phyloP scores from a whole-genome alignment of 2,113 vertebrate species.

The Tragulus kanchil region DNA sequence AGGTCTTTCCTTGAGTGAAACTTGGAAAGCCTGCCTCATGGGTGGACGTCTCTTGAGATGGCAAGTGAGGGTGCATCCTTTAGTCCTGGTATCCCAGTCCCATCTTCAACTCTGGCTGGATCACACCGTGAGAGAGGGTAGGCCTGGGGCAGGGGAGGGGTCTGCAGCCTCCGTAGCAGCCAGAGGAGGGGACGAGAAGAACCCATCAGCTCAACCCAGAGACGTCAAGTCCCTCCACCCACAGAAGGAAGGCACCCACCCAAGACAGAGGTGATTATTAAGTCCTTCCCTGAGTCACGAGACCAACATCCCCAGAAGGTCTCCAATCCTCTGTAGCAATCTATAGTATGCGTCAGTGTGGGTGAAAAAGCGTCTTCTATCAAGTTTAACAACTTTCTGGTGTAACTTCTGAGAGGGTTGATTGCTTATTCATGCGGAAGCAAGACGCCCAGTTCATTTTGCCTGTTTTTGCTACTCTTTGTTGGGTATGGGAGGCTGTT shows the following conservation, averaged over 20 bases:
- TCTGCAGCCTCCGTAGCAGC: not conserved
- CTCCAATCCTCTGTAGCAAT: constrained; percentile 75
- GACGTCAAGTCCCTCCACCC: not conserved
- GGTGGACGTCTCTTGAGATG: not conserved
- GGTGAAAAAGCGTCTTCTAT: constrained; percentile 90
- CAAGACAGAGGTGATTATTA: not conserved
- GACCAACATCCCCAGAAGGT: constrained; percentile 61
- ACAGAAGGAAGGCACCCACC: constrained; percentile 38
- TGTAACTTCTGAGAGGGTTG: constrained; percentile 93
- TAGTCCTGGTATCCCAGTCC: not conserved
- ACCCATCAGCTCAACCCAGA: not conserved
- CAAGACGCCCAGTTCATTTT: constrained; percentile 93
- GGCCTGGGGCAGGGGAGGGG: not conserved
- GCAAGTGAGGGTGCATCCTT: not conserved
- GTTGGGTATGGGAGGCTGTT: constrained; percentile 93
- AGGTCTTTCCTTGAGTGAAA: constrained; percentile 9
- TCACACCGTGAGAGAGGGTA: not conserved
- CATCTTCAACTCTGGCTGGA: not conserved
- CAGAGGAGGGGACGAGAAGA: not conserved
- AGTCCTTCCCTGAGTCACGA: not conserved
- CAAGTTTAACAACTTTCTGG: constrained; percentile 94
- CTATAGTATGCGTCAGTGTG: constrained; percentile 62
- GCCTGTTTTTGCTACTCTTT: constrained; percentile 93
- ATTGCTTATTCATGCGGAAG: constrained; percentile 99
- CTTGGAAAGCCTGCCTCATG: not conserved